phyloP scores from a whole-genome alignment of 2,797 vertebrate genomes.

The Sebastes melanostomus region DNA sequence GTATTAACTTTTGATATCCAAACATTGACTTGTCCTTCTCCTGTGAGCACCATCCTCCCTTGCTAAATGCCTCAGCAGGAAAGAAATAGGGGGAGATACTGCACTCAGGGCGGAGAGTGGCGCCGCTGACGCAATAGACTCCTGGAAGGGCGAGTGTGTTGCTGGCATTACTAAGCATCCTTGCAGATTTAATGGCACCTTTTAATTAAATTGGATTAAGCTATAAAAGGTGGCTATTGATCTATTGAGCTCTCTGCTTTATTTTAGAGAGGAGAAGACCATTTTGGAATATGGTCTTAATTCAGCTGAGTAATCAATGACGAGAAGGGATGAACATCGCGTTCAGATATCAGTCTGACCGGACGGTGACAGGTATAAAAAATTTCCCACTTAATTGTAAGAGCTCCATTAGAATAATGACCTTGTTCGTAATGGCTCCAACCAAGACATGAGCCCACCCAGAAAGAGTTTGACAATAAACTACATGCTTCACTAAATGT shows the following conservation, averaged over 20 bases:
- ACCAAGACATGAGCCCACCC: not conserved
- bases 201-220: constrained; percentile 83
- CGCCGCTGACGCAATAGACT: constrained; percentile 43
- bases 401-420: constrained; percentile 22
- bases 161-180: constrained; percentile 69
- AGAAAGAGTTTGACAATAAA: not conserved
- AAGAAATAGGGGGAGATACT: not conserved
- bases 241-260: constrained; percentile 46
- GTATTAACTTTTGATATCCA: not conserved
- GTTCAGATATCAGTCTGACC: constrained; percentile 15
- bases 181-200: constrained; percentile 73
- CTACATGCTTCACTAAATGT: not conserved
- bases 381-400: constrained; percentile 17
- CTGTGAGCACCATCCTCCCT: not conserved
- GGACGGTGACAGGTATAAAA: constrained; percentile 8
- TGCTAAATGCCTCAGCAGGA: constrained; percentile 6
- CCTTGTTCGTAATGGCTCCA: not conserved
- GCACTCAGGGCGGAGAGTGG: constrained; percentile 8
- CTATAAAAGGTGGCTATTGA: constrained; percentile 77
- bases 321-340: not conserved
- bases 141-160: constrained; percentile 57
- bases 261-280: constrained; percentile 30
- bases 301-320: constrained; percentile 46
- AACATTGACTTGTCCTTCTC: constrained; percentile 16
- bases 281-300: constrained; percentile 14